Base-by-base conservation (phyloP, 1,140 invertebrate species). In the Tetramorium alpestre region DNA sequence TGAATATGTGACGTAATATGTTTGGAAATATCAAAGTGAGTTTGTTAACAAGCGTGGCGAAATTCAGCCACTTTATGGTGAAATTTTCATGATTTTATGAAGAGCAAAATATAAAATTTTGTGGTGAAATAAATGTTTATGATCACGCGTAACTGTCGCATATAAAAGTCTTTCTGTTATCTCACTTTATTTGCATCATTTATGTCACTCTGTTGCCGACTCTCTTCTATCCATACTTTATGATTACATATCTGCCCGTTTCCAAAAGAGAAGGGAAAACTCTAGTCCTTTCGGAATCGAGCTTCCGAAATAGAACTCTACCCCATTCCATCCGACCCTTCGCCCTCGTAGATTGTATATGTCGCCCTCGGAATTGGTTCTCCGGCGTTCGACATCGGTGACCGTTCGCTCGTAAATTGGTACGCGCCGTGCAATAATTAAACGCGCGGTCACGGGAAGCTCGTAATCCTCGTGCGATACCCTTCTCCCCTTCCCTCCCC, bases 391-490 rank as follows among this genome's bases (percentile, higher is more conserved):
- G 80, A 73, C 80, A 84, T 84, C 80, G 69, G 80, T 73, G 80
- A 84, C 80, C 80, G 80, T 28, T 84, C 69, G 80, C 80, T 84
- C 80, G 80, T 84, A 84, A 84, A 84, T 84, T 73, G 80, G 69
- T 84, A 84, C 80, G 80, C 80, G 80, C 80, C 69, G 54, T 84
- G 80, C 69, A 84, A 84, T 84, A 84, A 84, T 84, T 84, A 84
- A 84, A 84, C 80, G 80, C 80, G 80, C 69, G 80, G 54, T 84
- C 69, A 75, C 80, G 44, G 69, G 25, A 47, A 60, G 41, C 80
- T 60, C 69, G 69, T 82, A 82, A 82, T 82, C 80, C 51, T 82
- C 65, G 38, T 72, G 38, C 65, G 41, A 28, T 38, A 4, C 47
- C 10, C n/a, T 4, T 4, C 4, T 11, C 13, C n/a, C 28, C 25